These are phyloP conservation scores for Polypterus senegalus DNA, from an alignment of 2,113 vertebrate genomes.

Conservation along the genomic window DNA sequence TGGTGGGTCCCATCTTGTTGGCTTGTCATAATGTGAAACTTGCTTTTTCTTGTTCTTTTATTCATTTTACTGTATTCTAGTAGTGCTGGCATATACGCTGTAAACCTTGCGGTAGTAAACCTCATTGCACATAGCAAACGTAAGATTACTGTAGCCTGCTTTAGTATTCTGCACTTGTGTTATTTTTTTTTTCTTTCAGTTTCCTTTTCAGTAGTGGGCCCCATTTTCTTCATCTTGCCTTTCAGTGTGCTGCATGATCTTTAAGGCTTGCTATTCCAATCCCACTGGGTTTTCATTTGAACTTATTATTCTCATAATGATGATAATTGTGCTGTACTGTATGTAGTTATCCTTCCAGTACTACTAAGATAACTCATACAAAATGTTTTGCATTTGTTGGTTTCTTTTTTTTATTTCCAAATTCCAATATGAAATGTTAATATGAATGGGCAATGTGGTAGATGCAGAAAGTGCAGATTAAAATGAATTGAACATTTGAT, in stretches of 20 bases:
- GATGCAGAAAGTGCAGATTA: not conserved
- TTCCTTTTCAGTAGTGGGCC: constrained; percentile 2
- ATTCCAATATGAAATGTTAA: constrained; percentile 2
- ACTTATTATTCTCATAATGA: not conserved
- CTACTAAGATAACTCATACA: constrained; percentile 4
- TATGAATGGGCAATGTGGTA: constrained; percentile 2
- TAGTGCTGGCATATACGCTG: too few relatives aligned
- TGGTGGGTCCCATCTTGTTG: constrained; percentile 75
- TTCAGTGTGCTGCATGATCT: constrained; percentile 25
- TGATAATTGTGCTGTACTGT: constrained; percentile 16
- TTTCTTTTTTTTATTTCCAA: constrained; percentile 10
- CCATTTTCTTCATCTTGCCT: constrained; percentile 16
- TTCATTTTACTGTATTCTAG: too few relatives aligned
- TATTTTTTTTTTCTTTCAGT: constrained; percentile 4
- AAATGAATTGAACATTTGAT: too few relatives aligned
- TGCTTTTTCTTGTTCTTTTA: too few relatives aligned
- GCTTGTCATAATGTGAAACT: constrained; percentile 28
- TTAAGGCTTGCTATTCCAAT: constrained; percentile 16
- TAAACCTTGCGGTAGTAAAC: too few relatives aligned
- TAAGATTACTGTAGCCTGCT: too few relatives aligned
- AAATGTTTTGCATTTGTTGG: constrained; percentile 32
- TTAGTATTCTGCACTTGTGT: too few relatives aligned
- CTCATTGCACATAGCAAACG: too few relatives aligned
- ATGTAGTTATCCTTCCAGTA: constrained; percentile 1
- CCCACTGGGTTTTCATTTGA: constrained; percentile 9